phyloP scores from a whole-genome alignment of 2,797 vertebrate genomes.

The Gastrophryne carolinensis region DNA sequence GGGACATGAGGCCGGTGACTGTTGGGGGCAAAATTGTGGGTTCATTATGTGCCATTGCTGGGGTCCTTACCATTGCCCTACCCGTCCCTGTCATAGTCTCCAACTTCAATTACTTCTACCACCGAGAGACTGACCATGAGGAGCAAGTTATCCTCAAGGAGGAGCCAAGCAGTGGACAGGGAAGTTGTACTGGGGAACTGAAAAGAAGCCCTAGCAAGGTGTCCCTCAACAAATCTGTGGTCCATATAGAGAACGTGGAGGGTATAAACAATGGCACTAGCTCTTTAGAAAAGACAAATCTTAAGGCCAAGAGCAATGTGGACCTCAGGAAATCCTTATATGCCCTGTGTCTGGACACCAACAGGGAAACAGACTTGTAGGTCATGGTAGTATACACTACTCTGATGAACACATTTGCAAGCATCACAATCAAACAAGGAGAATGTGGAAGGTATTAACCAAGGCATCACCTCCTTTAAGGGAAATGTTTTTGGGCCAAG shows the following conservation, averaged over 20 bases:
- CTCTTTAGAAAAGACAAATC: conserved; percentile 76
- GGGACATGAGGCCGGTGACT: conserved; percentile 92
- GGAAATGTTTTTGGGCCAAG: no score
- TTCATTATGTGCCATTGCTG: conserved; percentile 91
- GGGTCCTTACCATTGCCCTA: conserved; percentile 91
- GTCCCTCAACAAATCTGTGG: conserved; percentile 73
- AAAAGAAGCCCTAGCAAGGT: conserved; percentile 74
- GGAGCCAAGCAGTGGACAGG: conserved; percentile 68
- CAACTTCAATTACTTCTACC: conserved; percentile 98
- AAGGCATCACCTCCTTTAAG: no score
- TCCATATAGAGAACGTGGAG: conserved; percentile 74
- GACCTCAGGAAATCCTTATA: conserved; percentile 90
- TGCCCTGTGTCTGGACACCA: conserved; percentile 87
- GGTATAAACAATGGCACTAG: conserved; percentile 62
- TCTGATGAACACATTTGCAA: not conserved
- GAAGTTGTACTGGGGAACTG: conserved; percentile 61
- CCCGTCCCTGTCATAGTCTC: conserved; percentile 96
- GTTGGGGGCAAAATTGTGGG: conserved; percentile 96
- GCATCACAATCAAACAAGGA: not conserved
- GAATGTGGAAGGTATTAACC: no score
- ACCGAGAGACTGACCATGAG: conserved; percentile 91
- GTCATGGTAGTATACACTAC: not conserved
- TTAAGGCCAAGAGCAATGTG: conserved; percentile 85
- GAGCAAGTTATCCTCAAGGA: conserved; percentile 83
- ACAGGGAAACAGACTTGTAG: conserved; percentile 87